phyloP scores from a whole-genome alignment of 2,113 vertebrate genomes.

The Hemibagrus wyckioides region DNA sequence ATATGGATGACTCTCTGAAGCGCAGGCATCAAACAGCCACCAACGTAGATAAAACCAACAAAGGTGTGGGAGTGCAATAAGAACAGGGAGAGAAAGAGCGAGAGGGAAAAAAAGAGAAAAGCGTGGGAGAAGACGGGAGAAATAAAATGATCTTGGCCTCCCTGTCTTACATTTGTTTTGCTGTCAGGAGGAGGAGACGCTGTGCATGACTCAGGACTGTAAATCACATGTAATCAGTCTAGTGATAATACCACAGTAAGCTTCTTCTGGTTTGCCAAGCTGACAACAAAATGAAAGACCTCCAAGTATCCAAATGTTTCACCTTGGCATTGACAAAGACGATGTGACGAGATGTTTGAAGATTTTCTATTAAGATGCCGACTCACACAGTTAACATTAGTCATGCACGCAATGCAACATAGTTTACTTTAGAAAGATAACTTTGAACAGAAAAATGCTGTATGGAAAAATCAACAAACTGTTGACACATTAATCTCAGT shows the following conservation, averaged over 20 bases:
- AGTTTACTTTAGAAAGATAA: neutral
- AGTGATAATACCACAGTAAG: slow-evolving; percentile 31
- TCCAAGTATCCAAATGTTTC: slow-evolving; percentile 22
- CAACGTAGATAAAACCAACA: slow-evolving; percentile 43
- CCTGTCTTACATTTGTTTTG: slow-evolving; percentile 60
- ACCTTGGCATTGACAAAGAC: slow-evolving; percentile 10
- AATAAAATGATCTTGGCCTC: slow-evolving; percentile 48
- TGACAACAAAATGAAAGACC: slow-evolving; percentile 39
- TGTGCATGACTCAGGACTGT: slow-evolving; percentile 35
- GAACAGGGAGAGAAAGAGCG: slow-evolving; percentile 21
- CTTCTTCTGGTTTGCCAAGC: slow-evolving; percentile 15
- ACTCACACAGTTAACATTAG: slow-evolving; percentile 13
- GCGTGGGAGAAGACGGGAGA: slow-evolving; percentile 48
- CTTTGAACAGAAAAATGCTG: neutral
- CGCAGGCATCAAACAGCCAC: slow-evolving; percentile 33
- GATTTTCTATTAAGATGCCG: neutral
- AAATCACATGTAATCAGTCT: slow-evolving; percentile 38
- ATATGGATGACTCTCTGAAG: slow-evolving; percentile 46
- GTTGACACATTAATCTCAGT: neutral
- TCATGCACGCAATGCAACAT: slow-evolving; percentile 35
- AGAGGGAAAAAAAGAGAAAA: slow-evolving; percentile 65
- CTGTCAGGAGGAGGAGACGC: slow-evolving; percentile 10
- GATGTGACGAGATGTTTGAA: neutral
- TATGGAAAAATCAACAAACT: neutral
- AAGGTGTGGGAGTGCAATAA: slow-evolving; percentile 34